phyloP scores from a whole-genome alignment of 2,113 vertebrate genomes.

The Castor canadensis region DNA sequence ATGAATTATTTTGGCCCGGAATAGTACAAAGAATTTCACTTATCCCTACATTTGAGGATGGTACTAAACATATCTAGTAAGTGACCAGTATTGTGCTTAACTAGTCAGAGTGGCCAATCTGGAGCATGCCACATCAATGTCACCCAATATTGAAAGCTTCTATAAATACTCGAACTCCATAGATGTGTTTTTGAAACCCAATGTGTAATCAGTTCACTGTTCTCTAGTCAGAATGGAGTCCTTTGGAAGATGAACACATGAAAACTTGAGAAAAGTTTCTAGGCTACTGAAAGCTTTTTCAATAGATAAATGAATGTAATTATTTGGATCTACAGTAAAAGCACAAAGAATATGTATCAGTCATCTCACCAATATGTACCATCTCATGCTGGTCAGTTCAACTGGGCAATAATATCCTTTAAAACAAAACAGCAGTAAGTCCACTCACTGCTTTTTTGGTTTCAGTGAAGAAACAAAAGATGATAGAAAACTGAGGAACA shows the following conservation, averaged over 20 bases:
- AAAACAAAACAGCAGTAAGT: neutral
- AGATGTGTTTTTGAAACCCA: neutral
- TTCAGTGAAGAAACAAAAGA: neutral
- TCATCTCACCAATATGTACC: neutral
- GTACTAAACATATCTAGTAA: conserved; percentile 1
- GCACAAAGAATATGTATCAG: neutral
- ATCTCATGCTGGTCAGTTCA: neutral
- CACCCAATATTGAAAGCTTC: neutral
- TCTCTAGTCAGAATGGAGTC: neutral
- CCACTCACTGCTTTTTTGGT: neutral
- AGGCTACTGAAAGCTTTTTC: neutral
- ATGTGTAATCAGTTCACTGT: neutral
- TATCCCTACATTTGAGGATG: neutral
- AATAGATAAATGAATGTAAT: neutral
- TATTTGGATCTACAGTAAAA: neutral
- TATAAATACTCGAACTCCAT: neutral
- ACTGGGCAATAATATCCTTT: neutral
- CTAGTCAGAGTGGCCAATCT: neutral
- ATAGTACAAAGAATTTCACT: conserved; percentile 12
- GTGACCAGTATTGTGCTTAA: neutral
- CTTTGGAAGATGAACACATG: neutral
- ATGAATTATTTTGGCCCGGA: neutral
- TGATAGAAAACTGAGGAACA: neutral
- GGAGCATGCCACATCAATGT: neutral
- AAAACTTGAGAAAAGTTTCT: neutral